Evolutionary conservation across 2,113 vertebrate species (phyloP).

Genomic region (Carollia perspicillata): DNA sequence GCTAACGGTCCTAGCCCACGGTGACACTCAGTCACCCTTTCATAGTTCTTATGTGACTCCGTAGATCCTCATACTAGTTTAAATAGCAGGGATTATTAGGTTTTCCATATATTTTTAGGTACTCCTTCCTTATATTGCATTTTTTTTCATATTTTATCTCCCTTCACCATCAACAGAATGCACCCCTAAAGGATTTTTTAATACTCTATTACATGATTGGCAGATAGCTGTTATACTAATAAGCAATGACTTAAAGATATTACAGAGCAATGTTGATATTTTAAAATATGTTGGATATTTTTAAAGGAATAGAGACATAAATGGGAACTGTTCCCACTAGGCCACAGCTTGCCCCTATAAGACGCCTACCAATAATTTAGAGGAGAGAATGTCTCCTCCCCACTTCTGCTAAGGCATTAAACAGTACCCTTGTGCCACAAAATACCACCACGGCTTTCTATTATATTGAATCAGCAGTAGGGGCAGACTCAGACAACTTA

Average conservation of each 20-base stretch:
- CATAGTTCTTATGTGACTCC: rapidly evolving
- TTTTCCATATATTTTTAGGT: background rate
- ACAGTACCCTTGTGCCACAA: no score
- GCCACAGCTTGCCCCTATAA: background rate
- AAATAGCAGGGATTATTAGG: background rate
- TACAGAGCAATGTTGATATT: background rate
- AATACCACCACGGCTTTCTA: background rate
- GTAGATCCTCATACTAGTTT: background rate
- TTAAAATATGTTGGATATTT: background rate
- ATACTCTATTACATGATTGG: background rate
- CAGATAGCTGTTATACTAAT: background rate
- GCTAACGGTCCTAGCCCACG: background rate
- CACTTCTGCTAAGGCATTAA: background rate
- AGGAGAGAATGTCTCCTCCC: background rate
- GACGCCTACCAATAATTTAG: background rate
- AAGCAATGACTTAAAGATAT: background rate
- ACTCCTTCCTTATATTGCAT: background rate
- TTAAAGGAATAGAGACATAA: background rate
- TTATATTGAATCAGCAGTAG: background rate
- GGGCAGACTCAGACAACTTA: background rate
- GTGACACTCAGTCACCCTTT: background rate
- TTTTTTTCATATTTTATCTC: background rate
- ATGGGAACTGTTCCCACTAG: background rate
- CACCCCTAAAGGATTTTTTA: background rate
- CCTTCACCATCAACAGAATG: background rate